A percentile compares a stretch with the other conserved stretches of the same genome.
phyloP scores from a whole-genome alignment of 2,113 vertebrate species.

The Agapornis roseicollis region DNA sequence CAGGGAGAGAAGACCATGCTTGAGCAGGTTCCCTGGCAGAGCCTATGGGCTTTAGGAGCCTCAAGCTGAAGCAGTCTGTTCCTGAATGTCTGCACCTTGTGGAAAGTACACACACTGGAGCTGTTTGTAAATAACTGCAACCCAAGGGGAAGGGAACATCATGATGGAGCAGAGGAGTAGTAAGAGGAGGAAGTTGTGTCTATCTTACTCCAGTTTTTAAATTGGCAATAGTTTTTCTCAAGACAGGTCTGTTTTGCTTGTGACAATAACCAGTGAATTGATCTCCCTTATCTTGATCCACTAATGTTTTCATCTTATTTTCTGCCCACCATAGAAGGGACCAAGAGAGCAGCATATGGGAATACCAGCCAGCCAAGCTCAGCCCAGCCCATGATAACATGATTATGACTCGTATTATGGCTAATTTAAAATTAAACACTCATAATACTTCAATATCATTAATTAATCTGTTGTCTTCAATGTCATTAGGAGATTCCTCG shows the following conservation, averaged over 20 bases:
- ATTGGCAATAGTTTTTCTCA: neutral
- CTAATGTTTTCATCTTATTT: neutral
- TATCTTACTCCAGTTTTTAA: neutral
- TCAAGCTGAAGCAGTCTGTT: neutral
- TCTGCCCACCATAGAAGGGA: neutral
- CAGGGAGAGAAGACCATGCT: neutral
- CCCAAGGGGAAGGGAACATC: fast-evolving
- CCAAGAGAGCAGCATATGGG: fast-evolving
- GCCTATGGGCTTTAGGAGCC: neutral
- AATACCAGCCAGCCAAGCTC: neutral
- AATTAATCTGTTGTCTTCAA: neutral
- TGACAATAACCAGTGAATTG: neutral
- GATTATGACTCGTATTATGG: neutral
- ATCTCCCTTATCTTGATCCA: neutral
- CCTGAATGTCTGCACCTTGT: neutral
- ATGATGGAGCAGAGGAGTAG: neutral
- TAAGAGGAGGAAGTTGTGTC: neutral
- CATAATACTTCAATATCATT: neutral
- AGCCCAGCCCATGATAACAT: neutral
- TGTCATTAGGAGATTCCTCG: too few species aligned
- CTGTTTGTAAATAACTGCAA: neutral
- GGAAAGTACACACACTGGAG: neutral
- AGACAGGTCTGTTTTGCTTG: neutral
- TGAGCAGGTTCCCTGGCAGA: neutral
- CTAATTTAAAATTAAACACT: neutral